Evolutionary conservation across 37 sponge, comb jelly and placozoan species (phyloP).

Genomic region (Beroe ovata): DNA sequence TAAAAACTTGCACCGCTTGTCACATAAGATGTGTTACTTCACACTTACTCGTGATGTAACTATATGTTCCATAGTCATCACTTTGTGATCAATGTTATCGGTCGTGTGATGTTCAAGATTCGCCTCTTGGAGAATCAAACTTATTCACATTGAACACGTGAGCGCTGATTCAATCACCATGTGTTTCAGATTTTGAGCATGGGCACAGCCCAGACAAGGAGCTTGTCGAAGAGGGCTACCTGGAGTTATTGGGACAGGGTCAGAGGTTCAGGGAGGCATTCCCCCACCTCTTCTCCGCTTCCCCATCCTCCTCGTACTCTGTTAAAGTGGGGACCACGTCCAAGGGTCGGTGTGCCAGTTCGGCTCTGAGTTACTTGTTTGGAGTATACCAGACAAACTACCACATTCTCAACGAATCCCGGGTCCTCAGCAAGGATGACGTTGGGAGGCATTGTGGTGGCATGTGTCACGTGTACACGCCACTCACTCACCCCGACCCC

Average conservation of each 20-base stretch:
- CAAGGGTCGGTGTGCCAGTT: slow-evolving; percentile 52
- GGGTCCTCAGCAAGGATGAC: neutral
- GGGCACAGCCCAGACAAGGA: slow-evolving; percentile 48
- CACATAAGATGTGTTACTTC: too few relatives aligned
- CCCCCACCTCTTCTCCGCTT: slow-evolving; percentile 48
- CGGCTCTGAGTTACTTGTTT: slow-evolving; percentile 21
- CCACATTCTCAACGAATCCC: neutral
- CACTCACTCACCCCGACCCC: neutral
- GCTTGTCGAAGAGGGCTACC: slow-evolving; percentile 11
- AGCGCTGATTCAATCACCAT: too few relatives aligned
- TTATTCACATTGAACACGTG: too few relatives aligned
- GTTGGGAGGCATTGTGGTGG: neutral
- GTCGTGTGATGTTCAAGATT: too few relatives aligned
- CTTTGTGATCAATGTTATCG: too few relatives aligned
- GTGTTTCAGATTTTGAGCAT: slow-evolving; percentile 30
- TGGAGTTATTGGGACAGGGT: neutral
- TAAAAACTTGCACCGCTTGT: too few relatives aligned
- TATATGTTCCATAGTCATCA: too few relatives aligned
- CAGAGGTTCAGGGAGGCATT: neutral
- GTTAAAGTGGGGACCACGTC: slow-evolving; percentile 26
- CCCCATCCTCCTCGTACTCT: neutral
- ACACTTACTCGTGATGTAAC: too few relatives aligned
- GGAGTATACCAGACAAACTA: neutral
- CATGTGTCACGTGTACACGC: slow-evolving; percentile 21
- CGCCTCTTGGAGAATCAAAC: too few relatives aligned